Evolutionary conservation across 2,888 invertebrate genomes (phyloP).

Genomic region (Epinotia bilunana): DNA sequence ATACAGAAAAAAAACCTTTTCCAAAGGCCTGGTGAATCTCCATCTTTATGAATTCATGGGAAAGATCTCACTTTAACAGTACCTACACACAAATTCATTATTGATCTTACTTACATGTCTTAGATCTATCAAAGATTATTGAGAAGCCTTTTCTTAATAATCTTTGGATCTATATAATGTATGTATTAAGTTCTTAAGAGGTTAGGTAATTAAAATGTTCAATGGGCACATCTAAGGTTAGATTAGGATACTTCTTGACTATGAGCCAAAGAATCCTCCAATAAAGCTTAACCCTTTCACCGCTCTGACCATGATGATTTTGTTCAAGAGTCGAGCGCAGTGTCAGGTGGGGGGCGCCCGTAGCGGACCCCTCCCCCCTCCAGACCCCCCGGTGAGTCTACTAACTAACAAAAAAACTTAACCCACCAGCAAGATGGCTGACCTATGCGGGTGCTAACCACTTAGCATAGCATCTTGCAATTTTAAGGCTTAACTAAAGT

Average conservation of each 20-base stretch:
- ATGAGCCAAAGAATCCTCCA: not conserved
- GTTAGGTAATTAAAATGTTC: too few relatives aligned
- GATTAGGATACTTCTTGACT: not conserved
- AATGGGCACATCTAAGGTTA: not conserved
- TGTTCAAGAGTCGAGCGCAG: constrained; percentile 81
- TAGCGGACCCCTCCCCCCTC: constrained; percentile 67
- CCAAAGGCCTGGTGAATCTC: too few relatives aligned
- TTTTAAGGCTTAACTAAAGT: too few relatives aligned
- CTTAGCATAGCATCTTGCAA: not conserved
- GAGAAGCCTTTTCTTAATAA: too few relatives aligned
- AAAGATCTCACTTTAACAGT: too few relatives aligned
- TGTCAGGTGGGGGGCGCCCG: constrained; percentile 69
- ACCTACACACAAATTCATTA: too few relatives aligned
- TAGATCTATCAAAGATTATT: too few relatives aligned
- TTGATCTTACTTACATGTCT: too few relatives aligned
- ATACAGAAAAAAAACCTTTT: not conserved
- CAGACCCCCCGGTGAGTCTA: constrained; percentile 74
- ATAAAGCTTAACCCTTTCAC: not conserved
- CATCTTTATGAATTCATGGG: too few relatives aligned
- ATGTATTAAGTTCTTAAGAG: too few relatives aligned
- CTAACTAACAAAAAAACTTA: constrained; percentile 27
- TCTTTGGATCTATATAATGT: too few relatives aligned
- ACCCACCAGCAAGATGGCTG: not conserved
- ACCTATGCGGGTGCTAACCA: not conserved
- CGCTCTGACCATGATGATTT: constrained; percentile 67